Conservation (phyloP, 2,113 vertebrate genomes). For the Pundamilia nyererei region DNA sequence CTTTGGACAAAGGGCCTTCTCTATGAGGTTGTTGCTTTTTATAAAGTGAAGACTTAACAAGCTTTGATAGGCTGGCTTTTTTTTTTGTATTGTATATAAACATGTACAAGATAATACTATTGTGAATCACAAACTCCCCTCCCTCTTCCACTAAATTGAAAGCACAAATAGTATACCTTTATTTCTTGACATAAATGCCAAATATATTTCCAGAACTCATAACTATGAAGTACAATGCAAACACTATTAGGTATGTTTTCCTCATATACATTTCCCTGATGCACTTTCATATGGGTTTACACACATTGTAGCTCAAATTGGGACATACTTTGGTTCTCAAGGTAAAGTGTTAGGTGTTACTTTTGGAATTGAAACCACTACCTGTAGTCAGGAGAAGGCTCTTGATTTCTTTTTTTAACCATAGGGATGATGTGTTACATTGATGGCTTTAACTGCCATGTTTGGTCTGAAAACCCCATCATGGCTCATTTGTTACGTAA, state of each 20-base stretch:
- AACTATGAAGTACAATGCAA: conserved; percentile 47
- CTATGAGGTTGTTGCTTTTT: conserved; percentile 55
- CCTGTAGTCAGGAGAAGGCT: conserved; percentile 24
- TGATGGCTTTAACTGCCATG: background rate
- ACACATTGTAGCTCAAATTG: conserved; percentile 31
- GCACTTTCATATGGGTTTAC: conserved; percentile 65
- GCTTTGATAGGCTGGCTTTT: conserved; percentile 59
- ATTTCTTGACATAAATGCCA: conserved; percentile 56
- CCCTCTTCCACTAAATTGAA: conserved; percentile 40
- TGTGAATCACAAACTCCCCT: conserved; percentile 35
- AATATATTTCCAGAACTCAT: conserved; percentile 55
- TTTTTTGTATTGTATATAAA: conserved; percentile 50
- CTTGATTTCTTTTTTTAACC: background rate
- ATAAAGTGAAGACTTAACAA: conserved; percentile 51
- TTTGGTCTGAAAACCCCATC: background rate
- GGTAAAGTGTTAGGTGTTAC: conserved; percentile 16
- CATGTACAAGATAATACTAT: conserved; percentile 57
- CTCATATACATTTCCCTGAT: conserved; percentile 40
- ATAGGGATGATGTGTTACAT: background rate
- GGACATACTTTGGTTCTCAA: conserved; percentile 34
- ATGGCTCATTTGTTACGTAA: conserved; percentile 23
- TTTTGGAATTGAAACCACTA: conserved; percentile 59
- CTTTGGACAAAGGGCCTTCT: conserved; percentile 59
- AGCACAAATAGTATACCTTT: conserved; percentile 62
- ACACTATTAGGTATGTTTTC: conserved; percentile 42